Percentiles rank a stretch among this genome's conserved stretches.
These are phyloP conservation scores for Podarcis siculus DNA, from an alignment of 2,797 vertebrate species.

Conservation along the genomic window DNA sequence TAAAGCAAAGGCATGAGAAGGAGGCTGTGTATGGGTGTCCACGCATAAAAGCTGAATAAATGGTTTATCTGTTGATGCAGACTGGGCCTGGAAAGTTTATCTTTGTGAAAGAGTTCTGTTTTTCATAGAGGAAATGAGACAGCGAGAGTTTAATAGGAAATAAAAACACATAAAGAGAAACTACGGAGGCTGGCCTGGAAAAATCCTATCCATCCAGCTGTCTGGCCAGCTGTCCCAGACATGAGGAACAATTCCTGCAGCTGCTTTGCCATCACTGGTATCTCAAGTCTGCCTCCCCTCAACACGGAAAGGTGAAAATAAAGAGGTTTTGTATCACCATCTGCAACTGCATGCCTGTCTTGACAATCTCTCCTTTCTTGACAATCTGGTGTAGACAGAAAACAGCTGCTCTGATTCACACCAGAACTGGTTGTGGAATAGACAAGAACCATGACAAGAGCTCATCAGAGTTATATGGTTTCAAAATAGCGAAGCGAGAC, in stretches of 20 bases:
- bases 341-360: background rate
- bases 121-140: conserved; percentile 64
- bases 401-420: background rate
- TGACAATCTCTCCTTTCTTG: background rate
- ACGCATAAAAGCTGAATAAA: background rate
- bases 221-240: conserved; percentile 45
- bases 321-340: background rate
- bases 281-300: background rate
- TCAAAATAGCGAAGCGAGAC: background rate
- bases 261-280: background rate
- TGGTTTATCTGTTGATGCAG: conserved; percentile 25
- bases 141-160: conserved; percentile 53
- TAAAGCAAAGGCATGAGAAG: background rate
- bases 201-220: conserved; percentile 33
- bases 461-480: background rate
- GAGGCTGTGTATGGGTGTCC: background rate
- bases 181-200: conserved; percentile 58
- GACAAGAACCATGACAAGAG: background rate
- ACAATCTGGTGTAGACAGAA: background rate
- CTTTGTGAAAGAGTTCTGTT: conserved; percentile 51
- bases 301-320: background rate
- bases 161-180: conserved; percentile 59
- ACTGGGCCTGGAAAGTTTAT: background rate
- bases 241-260: conserved; percentile 1
- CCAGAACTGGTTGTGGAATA: background rate